Evolutionary conservation across 30 jellyfish, hydroid and myxozoan species (phyloP).

Genomic region (Chrysaora quinquecirrha): DNA sequence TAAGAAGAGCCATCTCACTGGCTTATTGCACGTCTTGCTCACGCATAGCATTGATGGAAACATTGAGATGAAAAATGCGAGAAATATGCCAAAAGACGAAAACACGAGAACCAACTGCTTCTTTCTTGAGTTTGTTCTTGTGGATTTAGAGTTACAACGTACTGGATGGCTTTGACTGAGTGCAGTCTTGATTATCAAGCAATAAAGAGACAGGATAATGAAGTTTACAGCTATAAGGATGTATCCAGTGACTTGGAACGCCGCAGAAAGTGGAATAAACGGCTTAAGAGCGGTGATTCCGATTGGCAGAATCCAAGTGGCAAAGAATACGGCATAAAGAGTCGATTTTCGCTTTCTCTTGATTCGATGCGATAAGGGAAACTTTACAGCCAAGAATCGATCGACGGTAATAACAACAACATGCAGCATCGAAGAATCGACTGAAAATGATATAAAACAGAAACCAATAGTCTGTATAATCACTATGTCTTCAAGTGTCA

Average conservation of each 20-base stretch:
- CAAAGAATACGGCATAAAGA: not conserved
- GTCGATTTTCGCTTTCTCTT: not conserved
- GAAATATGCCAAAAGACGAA: not conserved
- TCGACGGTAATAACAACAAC: not conserved
- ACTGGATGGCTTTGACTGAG: not conserved
- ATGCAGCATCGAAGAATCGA: not conserved
- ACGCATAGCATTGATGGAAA: not conserved
- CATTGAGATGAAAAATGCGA: not conserved
- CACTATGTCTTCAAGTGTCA: not conserved
- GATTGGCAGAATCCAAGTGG: not conserved
- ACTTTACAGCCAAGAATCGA: not conserved
- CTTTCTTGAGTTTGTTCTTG: not conserved
- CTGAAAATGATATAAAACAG: not conserved
- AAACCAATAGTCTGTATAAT: not conserved
- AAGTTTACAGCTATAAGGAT: not conserved
- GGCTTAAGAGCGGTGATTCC: not conserved
- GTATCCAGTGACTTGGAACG: not conserved
- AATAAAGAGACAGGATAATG: not conserved
- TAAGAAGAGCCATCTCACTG: not conserved
- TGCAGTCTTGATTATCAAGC: not conserved
- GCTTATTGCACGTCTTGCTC: not conserved
- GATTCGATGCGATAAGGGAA: not conserved
- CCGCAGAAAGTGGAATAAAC: not conserved
- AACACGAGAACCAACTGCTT: not conserved
- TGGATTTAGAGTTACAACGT: not conserved